Percentiles rank a stretch among this genome's conserved stretches.
Conservation (phyloP, 2,797 vertebrate species). For the Lindbergichthys nudifrons region DNA sequence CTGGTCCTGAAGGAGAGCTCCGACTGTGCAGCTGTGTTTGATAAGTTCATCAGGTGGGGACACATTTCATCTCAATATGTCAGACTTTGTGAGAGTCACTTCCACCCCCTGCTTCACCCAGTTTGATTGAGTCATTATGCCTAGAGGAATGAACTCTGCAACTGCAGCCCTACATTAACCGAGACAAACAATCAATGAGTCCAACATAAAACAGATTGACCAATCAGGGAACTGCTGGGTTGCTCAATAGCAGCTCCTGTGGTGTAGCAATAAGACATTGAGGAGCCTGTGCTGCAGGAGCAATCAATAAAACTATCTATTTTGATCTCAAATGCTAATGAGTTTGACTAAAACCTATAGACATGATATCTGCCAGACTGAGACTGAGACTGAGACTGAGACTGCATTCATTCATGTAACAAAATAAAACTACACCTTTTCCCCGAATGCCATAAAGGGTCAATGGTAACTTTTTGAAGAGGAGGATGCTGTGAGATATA, state of each 20-base stretch:
- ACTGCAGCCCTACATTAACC: slow-evolving; percentile 23
- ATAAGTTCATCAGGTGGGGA: slow-evolving; percentile 92
- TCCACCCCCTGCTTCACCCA: neutral
- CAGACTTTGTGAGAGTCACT: neutral
- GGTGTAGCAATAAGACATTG: neutral
- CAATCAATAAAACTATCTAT: slow-evolving; percentile 23
- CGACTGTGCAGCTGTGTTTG: slow-evolving; percentile 87
- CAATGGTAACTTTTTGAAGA: too few species aligned
- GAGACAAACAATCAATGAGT: slow-evolving; percentile 22
- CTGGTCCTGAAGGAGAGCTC: slow-evolving; percentile 86
- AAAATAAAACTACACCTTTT: too few species aligned
- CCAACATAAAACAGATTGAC: slow-evolving; percentile 5
- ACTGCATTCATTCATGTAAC: too few species aligned
- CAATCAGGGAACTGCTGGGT: slow-evolving; percentile 11
- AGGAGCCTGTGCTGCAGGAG: neutral
- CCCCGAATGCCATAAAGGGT: too few species aligned
- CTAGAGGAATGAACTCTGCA: slow-evolving; percentile 19
- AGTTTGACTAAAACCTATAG: slow-evolving; percentile 6
- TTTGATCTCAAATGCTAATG: slow-evolving; percentile 23
- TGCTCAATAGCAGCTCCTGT: slow-evolving; percentile 6
- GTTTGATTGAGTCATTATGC: neutral
- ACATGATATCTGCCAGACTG: neutral
- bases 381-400: too few species aligned
- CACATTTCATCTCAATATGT: neutral
- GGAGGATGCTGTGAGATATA: too few species aligned